A percentile compares a stretch with the other conserved stretches of the same genome.
These are phyloP conservation scores for Terrapene triunguis DNA, from an alignment of 2,113 vertebrate genomes.

Conservation along the genomic window DNA sequence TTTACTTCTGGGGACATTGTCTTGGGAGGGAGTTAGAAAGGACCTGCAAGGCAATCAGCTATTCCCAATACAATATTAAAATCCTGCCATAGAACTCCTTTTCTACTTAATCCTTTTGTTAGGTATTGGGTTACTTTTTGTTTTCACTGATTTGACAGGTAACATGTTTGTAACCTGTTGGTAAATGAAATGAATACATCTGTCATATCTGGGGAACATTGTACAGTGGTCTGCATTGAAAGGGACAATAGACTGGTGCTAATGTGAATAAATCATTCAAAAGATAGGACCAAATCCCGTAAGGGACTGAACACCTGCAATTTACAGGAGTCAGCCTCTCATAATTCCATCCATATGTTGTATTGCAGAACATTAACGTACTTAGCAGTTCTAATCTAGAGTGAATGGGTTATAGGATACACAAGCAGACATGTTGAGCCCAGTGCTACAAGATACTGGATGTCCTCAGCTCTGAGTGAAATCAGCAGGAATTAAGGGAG, in stretches of 20 bases:
- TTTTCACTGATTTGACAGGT: neutral
- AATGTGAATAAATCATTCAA: accelerated
- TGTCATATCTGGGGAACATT: accelerated
- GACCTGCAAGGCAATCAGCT: conserved; percentile 33
- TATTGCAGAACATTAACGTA: neutral
- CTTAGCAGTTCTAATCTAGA: neutral
- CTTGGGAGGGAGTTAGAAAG: neutral
- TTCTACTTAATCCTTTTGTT: conserved; percentile 75
- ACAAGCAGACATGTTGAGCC: accelerated
- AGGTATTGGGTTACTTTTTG: conserved; percentile 33
- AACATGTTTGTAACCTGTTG: neutral
- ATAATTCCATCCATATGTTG: neutral
- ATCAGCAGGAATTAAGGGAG: neutral
- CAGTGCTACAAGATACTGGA: accelerated
- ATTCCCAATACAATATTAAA: conserved; percentile 67
- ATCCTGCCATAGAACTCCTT: conserved; percentile 20
- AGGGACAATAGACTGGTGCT: neutral
- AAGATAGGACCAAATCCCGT: neutral
- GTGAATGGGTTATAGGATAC: accelerated
- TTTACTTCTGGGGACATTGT: conserved; percentile 46
- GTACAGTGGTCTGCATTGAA: accelerated
- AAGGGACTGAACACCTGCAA: accelerated
- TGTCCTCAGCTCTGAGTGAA: accelerated
- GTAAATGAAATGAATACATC: neutral
- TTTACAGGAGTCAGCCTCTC: accelerated